Conservation (phyloP, 2,797 vertebrate genomes). For the Premnoplex brunnescens region DNA sequence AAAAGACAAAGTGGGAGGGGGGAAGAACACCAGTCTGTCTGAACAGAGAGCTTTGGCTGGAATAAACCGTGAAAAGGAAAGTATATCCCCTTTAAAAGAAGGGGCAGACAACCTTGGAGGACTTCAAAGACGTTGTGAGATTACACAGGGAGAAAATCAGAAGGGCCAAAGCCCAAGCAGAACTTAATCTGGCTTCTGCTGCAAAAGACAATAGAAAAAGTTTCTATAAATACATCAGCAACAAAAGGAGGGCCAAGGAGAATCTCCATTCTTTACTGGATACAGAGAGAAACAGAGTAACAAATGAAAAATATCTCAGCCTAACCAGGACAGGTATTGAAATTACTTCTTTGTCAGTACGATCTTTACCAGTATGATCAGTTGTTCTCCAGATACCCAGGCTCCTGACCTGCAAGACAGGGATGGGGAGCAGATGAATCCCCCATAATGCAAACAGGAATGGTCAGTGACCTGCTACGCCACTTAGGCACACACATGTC, state of each 20-base stretch:
- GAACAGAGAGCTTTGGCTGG: background rate
- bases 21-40: background rate
- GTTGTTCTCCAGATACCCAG: background rate
- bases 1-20: background rate
- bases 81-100: background rate
- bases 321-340: background rate
- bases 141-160: background rate
- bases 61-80: background rate
- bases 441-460: background rate
- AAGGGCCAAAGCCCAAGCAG: background rate
- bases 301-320: background rate
- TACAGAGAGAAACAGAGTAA: background rate
- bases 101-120: accelerated
- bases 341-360: background rate
- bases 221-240: background rate
- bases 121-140: background rate
- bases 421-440: background rate
- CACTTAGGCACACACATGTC: background rate
- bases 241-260: background rate
- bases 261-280: background rate
- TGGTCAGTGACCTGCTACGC: background rate
- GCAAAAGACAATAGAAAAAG: background rate
- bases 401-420: background rate
- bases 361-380: background rate
- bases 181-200: background rate